Percentiles rank a stretch among this genome's conserved stretches.
These are phyloP conservation scores for Phaenicophaeus curvirostris DNA, from an alignment of 2,797 vertebrate species.

Conservation along the genomic window DNA sequence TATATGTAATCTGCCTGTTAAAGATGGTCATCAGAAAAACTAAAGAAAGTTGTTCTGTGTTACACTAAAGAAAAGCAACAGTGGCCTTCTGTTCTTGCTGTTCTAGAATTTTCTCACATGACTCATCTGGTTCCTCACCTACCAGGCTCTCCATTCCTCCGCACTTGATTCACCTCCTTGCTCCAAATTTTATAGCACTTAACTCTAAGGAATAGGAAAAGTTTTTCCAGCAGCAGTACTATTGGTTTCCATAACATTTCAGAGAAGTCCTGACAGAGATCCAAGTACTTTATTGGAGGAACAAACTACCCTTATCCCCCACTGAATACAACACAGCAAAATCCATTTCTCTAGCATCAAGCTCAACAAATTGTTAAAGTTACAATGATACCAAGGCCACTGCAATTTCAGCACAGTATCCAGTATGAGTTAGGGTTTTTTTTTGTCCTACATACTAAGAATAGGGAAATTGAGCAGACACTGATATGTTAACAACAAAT, in stretches of 20 bases:
- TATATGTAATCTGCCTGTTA: rapidly evolving
- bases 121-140: neutral
- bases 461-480: neutral
- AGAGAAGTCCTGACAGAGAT: neutral
- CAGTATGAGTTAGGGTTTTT: neutral
- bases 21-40: neutral
- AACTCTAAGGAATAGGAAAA: neutral
- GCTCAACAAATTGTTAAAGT: neutral
- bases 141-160: neutral
- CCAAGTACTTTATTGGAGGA: neutral
- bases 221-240: neutral
- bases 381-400: neutral
- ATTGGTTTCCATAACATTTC: neutral
- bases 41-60: neutral
- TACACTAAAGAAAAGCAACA: neutral
- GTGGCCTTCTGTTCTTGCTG: neutral
- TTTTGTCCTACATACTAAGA: neutral
- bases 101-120: neutral
- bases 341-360: neutral
- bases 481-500: neutral
- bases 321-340: neutral
- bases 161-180: neutral
- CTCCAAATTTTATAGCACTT: neutral
- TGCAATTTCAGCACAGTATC: neutral
- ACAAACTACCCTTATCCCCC: neutral